These are phyloP conservation scores for Hemibagrus guttatus DNA, from an alignment of 2,797 vertebrate species.

Conservation along the genomic window DNA sequence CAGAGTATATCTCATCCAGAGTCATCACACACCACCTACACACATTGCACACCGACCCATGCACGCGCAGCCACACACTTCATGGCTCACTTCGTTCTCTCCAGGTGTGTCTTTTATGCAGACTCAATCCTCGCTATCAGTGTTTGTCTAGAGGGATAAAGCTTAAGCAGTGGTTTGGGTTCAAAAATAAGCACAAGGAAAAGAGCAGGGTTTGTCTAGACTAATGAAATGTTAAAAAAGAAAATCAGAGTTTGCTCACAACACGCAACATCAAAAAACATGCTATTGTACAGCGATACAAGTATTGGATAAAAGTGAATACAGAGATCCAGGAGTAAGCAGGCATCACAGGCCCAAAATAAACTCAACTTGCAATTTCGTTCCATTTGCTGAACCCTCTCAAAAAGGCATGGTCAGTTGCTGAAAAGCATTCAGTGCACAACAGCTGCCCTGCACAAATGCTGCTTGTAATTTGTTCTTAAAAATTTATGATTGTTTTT, in stretches of 20 bases:
- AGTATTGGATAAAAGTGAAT: background rate
- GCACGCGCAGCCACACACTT: constrained; percentile 22
- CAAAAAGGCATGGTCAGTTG: background rate
- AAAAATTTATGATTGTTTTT: constrained; percentile 21
- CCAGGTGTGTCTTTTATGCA: constrained; percentile 18
- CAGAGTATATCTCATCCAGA: constrained; percentile 62
- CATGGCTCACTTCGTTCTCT: constrained; percentile 42
- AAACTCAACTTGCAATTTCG: background rate
- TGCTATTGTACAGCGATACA: background rate
- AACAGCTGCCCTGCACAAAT: background rate
- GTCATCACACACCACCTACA: constrained; percentile 32
- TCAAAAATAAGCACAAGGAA: background rate
- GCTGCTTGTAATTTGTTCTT: constrained; percentile 2
- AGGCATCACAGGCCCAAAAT: background rate
- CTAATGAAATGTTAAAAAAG: constrained; percentile 9
- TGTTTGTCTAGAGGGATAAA: constrained; percentile 6
- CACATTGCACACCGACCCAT: background rate
- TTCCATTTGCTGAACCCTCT: background rate
- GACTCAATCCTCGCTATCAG: background rate
- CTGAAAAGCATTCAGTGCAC: background rate
- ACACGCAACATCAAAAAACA: background rate
- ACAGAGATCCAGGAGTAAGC: background rate
- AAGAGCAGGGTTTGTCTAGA: constrained; percentile 11
- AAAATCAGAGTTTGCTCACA: background rate
- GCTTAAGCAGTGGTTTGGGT: constrained; percentile 11